Evolutionary conservation across 1,140 invertebrate genomes (phyloP), one percentile per base, ranked within the genome.

Genomic region (Orius insidiosus): DNA sequence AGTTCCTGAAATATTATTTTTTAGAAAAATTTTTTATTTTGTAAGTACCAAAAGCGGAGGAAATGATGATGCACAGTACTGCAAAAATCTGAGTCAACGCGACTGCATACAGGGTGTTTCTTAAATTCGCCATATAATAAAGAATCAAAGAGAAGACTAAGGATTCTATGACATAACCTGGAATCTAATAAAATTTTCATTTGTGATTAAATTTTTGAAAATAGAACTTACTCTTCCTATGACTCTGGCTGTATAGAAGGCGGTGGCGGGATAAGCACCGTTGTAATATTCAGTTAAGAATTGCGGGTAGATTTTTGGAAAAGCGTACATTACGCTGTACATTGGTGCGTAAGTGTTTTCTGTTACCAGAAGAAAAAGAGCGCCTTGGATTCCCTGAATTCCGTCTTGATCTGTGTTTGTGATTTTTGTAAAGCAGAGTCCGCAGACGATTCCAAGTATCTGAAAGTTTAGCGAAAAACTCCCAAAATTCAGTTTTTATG

Each of bases 291-390:
- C 85, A 38, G 84, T 63, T 32, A 80, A 61, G 53, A 88, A 78
- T 11, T 88, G 60, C 0, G 85, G 82, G 45, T 82, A 71, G 55
- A 83, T 76, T 53, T 75, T 69, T 0, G 85, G 85, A 55, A 88
- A 82, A 48, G 80, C 65, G 47, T 78, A 69, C 4, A 90, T 64
- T 1, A 82, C 79, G 0, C 80, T 75, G 58, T 88, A 88, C 80
- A 88, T 85, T 0, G 84, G 80, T 37, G 75, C 74, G 61, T 86
- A 90, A 3, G 83, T 82, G 54, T 87, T 88, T 65, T 90, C 85
- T 0, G 81, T 74, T 32, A 88, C 82, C 58, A 88, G 71, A 15
- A 87, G 75, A 57, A 87, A 88, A 2, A 88, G 59, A 0, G 77
- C 76, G 8, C 85, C 85, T 62, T 88, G 80, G 1, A 85, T 72